phyloP scores from a whole-genome alignment of 2,888 invertebrate species.

The Troglohyphantes excavatus region DNA sequence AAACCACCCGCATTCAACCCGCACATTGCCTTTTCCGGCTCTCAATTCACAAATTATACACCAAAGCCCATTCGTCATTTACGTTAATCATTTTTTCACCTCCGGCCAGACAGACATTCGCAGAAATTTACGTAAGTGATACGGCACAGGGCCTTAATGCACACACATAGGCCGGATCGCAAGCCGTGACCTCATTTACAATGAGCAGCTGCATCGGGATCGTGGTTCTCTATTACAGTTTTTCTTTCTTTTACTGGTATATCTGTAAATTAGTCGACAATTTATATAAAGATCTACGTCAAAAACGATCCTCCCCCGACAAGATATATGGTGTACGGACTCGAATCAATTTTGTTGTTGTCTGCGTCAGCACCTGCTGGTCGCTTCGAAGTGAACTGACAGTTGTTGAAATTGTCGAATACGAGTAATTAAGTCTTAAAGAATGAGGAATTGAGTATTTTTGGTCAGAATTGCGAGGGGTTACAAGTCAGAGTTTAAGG shows the following conservation, averaged over 20 bases:
- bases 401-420: no score
- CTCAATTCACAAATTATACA: not conserved
- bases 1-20: not conserved
- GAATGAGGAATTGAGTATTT: no score
- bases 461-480: no score
- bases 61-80: not conserved
- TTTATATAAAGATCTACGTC: not conserved
- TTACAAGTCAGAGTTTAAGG: no score
- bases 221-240: not conserved
- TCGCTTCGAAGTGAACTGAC: not conserved
- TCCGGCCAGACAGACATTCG: not conserved
- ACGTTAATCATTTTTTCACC: not conserved
- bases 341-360: not conserved
- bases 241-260: not conserved
- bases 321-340: not conserved
- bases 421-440: no score
- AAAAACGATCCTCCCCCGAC: not conserved
- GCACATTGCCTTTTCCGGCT: not conserved
- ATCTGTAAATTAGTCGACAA: not conserved
- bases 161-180: not conserved
- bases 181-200: not conserved
- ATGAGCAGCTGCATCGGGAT: not conserved
- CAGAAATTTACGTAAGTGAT: not conserved
- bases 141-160: not conserved
- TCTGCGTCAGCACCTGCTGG: not conserved